These are phyloP conservation scores for Microplitis mediator DNA, from an alignment of 1,140 invertebrate genomes.

Conservation along the genomic window DNA sequence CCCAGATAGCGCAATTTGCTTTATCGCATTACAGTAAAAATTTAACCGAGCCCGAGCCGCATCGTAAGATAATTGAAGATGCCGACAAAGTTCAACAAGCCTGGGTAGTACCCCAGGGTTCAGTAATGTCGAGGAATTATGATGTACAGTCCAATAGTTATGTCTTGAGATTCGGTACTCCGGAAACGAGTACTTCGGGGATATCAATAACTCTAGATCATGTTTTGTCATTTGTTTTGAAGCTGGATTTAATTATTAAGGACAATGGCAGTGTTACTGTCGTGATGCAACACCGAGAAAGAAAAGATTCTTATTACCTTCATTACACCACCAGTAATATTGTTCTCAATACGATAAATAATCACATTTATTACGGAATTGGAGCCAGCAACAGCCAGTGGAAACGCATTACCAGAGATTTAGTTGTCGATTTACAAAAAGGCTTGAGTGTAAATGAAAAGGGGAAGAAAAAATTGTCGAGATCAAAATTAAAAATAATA, in stretches of 20 bases:
- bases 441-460: slow-evolving; percentile 71
- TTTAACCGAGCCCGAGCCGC: slow-evolving; percentile 78
- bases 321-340: slow-evolving; percentile 82
- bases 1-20: slow-evolving; percentile 98
- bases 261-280: slow-evolving; percentile 83
- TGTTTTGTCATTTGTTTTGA: slow-evolving; percentile 77
- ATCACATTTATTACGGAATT: slow-evolving; percentile 86
- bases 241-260: slow-evolving; percentile 74
- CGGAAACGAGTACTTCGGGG: slow-evolving; percentile 72
- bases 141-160: slow-evolving; percentile 65
- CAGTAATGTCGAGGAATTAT: slow-evolving; percentile 67
- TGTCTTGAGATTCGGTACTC: slow-evolving; percentile 75
- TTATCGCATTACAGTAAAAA: slow-evolving; percentile 97
- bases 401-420: slow-evolving; percentile 83
- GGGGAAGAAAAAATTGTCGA: slow-evolving; percentile 73
- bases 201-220: slow-evolving; percentile 76
- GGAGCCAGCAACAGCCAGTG: slow-evolving; percentile 73
- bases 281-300: slow-evolving; percentile 77
- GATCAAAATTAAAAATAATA: slow-evolving; percentile 77
- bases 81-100: slow-evolving; percentile 68
- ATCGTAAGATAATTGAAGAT: slow-evolving; percentile 75
- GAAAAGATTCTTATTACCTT: slow-evolving; percentile 76
- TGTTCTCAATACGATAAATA: slow-evolving; percentile 74
- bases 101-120: slow-evolving; percentile 72
- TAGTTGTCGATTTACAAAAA: slow-evolving; percentile 92